phyloP scores from a whole-genome alignment of 2,113 vertebrate species.

The Telmatochromis sp. region DNA sequence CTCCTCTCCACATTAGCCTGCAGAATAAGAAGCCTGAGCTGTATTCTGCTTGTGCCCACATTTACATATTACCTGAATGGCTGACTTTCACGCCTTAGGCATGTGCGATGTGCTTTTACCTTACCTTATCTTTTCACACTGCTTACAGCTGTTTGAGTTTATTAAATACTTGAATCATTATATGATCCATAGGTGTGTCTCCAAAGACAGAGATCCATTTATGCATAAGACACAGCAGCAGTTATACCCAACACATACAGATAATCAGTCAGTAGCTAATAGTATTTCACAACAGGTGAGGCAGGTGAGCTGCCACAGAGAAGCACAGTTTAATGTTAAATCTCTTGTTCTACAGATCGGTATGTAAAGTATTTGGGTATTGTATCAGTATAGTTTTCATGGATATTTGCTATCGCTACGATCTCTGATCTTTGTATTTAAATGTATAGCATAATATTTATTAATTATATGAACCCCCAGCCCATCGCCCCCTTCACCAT shows the following conservation, averaged over 20 bases:
- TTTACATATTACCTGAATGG: background rate
- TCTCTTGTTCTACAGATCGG: background rate
- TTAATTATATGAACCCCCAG: background rate
- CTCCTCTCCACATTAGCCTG: background rate
- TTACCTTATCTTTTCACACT: background rate
- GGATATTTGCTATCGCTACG: background rate
- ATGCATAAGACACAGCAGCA: background rate
- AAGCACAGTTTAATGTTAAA: background rate
- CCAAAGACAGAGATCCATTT: background rate
- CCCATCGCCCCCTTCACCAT: background rate
- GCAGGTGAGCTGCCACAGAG: background rate
- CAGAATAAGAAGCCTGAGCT: background rate
- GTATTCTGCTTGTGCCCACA: background rate
- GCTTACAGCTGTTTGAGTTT: background rate
- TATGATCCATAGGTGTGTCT: background rate
- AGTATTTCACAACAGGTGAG: background rate
- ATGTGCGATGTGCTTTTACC: background rate
- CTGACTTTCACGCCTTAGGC: background rate
- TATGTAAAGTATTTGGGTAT: background rate
- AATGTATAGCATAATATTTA: background rate
- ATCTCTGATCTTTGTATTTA: background rate
- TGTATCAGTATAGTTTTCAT: background rate
- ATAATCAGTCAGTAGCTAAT: background rate
- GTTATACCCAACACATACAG: background rate
- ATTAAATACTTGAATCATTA: background rate